Conservation (phyloP, 2,888 invertebrate genomes). For the Aphodius granarius region DNA sequence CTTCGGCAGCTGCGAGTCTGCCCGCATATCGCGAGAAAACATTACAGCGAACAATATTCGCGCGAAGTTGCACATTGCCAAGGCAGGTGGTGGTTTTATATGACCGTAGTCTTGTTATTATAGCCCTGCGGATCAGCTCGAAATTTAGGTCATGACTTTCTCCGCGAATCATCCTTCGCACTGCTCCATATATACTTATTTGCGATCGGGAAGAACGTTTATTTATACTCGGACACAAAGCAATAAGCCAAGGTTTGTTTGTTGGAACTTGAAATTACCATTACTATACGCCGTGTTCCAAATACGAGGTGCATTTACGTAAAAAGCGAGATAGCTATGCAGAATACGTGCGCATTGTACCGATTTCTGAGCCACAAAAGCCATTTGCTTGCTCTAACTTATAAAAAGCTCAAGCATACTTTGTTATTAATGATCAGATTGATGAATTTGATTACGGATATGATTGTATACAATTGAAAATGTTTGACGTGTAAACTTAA, state of each 20-base stretch:
- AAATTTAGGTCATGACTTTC: background rate
- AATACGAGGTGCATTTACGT: background rate
- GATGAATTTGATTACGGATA: no score
- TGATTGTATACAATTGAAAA: no score
- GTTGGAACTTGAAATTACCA: background rate
- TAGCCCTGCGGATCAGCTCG: background rate
- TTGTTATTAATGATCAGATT: no score
- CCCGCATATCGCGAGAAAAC: background rate
- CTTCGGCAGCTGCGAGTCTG: background rate
- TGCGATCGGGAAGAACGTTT: background rate
- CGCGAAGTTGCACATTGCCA: background rate
- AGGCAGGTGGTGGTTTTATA: background rate
- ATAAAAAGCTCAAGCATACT: no score
- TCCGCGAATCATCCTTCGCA: background rate
- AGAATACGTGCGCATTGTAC: background rate
- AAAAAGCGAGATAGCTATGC: background rate
- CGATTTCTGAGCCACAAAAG: no score
- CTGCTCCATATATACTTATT: background rate
- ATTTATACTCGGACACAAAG: background rate
- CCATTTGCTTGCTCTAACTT: no score
- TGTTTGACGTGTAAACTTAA: no score
- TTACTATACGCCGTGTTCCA: background rate
- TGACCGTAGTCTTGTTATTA: no score
- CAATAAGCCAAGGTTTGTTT: background rate
- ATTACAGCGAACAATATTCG: background rate